Conservation (phyloP, 2,888 invertebrate species). For the Conistra vaccinii region DNA sequence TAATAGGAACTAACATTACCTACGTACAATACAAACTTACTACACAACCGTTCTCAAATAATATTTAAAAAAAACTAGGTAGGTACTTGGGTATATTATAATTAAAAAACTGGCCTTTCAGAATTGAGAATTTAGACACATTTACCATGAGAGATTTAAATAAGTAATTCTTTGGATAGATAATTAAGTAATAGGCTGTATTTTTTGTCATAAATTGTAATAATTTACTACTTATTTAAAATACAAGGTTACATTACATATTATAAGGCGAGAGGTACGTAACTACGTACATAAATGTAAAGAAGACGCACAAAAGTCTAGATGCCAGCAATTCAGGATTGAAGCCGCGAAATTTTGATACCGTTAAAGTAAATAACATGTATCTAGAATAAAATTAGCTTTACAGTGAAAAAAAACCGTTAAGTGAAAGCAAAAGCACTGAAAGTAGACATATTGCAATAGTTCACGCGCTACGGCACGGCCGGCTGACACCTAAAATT, state of each 20-base stretch:
- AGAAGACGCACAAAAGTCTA: neutral
- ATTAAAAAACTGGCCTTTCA: neutral
- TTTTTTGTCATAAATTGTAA: neutral
- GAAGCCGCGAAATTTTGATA: conserved; percentile 21
- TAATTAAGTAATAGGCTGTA: neutral
- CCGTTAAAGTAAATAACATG: conserved; percentile 15
- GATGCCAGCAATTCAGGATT: neutral
- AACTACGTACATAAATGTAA: too few relatives aligned
- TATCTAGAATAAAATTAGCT: conserved; percentile 1
- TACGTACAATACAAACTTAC: neutral
- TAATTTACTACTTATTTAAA: neutral
- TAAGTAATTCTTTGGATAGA: neutral
- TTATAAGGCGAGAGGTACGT: too few relatives aligned
- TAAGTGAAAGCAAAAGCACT: neutral
- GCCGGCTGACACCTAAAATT: neutral
- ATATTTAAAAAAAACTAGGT: neutral
- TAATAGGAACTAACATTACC: too few relatives aligned
- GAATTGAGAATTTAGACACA: neutral
- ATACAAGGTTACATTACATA: neutral
- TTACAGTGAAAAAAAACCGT: conserved; percentile 7
- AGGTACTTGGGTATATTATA: neutral
- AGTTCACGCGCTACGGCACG: neutral
- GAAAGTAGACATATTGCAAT: neutral
- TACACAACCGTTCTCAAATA: neutral
- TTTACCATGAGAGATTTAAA: neutral